Conservation (phyloP, 2,113 vertebrate species). For the Heterochromis multidens region DNA sequence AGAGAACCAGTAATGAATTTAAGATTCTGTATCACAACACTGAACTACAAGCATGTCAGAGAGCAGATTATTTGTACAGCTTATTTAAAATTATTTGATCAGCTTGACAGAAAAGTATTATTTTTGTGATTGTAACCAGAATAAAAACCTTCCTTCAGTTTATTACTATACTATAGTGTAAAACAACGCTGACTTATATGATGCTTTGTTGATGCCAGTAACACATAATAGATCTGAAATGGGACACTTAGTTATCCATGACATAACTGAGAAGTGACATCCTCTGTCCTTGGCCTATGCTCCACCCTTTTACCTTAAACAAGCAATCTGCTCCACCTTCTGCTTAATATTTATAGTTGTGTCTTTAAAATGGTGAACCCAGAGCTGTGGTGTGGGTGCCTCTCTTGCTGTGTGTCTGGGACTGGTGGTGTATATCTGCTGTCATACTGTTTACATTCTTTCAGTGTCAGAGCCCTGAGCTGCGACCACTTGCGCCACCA, state of each 20-base stretch:
- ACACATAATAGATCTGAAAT: not conserved
- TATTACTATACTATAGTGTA: not conserved
- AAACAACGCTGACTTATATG: not conserved
- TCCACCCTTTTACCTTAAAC: slow-evolving; percentile 20
- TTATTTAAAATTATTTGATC: not conserved
- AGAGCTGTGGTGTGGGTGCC: slow-evolving; percentile 6
- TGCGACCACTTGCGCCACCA: slow-evolving; percentile 48
- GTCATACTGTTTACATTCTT: slow-evolving; percentile 31
- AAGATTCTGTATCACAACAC: too few relatives aligned
- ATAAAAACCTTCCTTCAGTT: not conserved
- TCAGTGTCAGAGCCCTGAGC: slow-evolving; percentile 35
- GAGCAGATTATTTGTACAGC: not conserved
- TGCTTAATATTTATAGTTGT: slow-evolving; percentile 64
- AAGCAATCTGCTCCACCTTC: slow-evolving; percentile 46
- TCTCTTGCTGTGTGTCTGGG: slow-evolving; percentile 29
- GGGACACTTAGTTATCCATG: not conserved
- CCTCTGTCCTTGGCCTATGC: not conserved
- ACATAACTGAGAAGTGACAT: not conserved
- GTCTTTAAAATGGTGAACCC: slow-evolving; percentile 62
- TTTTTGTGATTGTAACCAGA: not conserved
- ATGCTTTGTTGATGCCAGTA: not conserved
- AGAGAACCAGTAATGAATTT: not conserved
- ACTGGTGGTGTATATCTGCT: slow-evolving; percentile 15
- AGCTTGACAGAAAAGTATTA: not conserved
- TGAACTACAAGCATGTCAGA: too few relatives aligned